Base-by-base conservation (phyloP, 2,888 invertebrate genomes). In the Sinopyrophorus schimmeli region DNA sequence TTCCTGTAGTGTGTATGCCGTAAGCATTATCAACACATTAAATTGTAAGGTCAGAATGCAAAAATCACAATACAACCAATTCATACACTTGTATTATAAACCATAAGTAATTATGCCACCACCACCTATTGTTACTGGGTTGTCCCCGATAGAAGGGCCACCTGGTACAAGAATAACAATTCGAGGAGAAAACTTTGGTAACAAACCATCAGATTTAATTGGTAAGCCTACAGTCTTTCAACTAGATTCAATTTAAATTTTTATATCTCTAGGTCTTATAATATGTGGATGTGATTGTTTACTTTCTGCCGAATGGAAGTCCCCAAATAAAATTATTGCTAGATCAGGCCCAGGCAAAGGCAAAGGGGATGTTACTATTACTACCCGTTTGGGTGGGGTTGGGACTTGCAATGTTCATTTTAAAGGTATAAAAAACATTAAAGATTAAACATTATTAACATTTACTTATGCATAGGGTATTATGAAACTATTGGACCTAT, bases 91-190 rank as follows among this genome's bases (percentile, higher is more conserved):
- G n/a, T n/a, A n/a, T n/a, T n/a, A n/a, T n/a, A n/a, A n/a, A n/a
- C n/a, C n/a, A n/a, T n/a, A n/a, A n/a, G n/a, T n/a, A n/a, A 26
- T 31, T 17, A 85, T 87, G 86, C 83, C 82, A 39, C 87, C 86
- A 50, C 85, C 86, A 57, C 93, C 93, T 5, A 85, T 92, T 42
- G 95, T 97, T 10, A 96, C 96, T 27, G 99, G 99, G 14, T 84
- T 99, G 53, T 98, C 98, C 2, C 99, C 99, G 0, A 98, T 96
- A 67, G 98, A 99, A 76, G 99, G 98, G 1, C 93, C 94, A 26
- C 97, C 97, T 5, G 97, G 98, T 5, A 97, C 97, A 1, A 83
- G 91, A 62, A 89, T 98, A 0, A 96, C 89, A 12, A 91, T 98
- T 66, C 81, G 97, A 59, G 95, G 99, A 49, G 99, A 99, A 78